Evolutionary conservation across 2,797 vertebrate species (phyloP).

Genomic region (Ctenopoma kingsleyae): DNA sequence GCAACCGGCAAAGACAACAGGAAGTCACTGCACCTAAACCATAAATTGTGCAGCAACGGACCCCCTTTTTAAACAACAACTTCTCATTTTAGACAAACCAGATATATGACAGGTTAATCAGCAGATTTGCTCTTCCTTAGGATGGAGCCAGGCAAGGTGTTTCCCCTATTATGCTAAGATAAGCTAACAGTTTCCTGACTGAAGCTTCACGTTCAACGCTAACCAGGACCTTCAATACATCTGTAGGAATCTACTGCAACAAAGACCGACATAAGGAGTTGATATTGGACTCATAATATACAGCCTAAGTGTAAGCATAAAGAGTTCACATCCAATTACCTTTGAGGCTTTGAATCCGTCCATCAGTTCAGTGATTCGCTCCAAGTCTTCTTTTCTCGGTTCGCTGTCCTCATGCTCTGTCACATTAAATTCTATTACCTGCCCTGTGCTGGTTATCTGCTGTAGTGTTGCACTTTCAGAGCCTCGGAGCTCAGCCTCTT

Average conservation of each 20-base stretch:
- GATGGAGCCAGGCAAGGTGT: not conserved
- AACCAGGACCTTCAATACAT: not conserved
- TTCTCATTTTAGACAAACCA: not conserved
- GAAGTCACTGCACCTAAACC: not conserved
- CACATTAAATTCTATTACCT: slow-evolving; percentile 26
- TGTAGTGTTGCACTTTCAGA: slow-evolving; percentile 20
- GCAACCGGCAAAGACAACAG: slow-evolving; percentile 1
- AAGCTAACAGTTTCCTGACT: too few relatives aligned
- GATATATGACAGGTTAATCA: too few relatives aligned
- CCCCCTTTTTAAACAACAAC: not conserved
- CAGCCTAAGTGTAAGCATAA: not conserved
- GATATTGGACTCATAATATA: not conserved
- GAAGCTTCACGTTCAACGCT: not conserved
- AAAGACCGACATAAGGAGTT: too few relatives aligned
- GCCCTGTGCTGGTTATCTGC: slow-evolving; percentile 33
- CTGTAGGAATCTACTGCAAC: too few relatives aligned
- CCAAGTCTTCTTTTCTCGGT: slow-evolving; percentile 62
- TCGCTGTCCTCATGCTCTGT: slow-evolving; percentile 34
- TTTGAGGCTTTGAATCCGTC: slow-evolving; percentile 94
- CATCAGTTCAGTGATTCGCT: slow-evolving; percentile 82
- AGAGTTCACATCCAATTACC: slow-evolving; percentile 77
- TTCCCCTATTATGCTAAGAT: not conserved
- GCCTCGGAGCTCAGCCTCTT: slow-evolving; percentile 9
- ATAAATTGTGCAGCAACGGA: not conserved
- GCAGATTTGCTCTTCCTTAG: not conserved